These are phyloP conservation scores for Euclidia mi DNA, from an alignment of 2,888 invertebrate species.

Conservation along the genomic window DNA sequence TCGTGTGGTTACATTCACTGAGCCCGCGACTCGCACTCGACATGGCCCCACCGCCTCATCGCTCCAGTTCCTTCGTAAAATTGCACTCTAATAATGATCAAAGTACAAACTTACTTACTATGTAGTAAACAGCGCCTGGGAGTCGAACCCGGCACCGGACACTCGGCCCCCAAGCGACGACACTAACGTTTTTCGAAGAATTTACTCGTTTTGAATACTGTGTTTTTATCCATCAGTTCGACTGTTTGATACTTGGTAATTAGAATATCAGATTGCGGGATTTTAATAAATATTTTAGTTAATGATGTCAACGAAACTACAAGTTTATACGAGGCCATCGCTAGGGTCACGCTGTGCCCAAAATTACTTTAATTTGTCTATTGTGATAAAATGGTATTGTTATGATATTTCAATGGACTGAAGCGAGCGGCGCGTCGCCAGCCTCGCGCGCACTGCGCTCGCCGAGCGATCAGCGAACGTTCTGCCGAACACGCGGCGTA, in stretches of 20 bases:
- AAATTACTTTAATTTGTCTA: constrained; percentile 63
- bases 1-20: constrained; percentile 10
- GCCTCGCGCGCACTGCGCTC: neutral
- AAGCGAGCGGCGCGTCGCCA: constrained; percentile 34
- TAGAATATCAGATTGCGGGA: constrained; percentile 45
- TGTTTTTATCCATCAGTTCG: constrained; percentile 54
- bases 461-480: neutral
- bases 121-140: constrained; percentile 14
- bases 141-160: constrained; percentile 15
- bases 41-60: constrained; percentile 15
- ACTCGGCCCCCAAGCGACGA: constrained; percentile 49
- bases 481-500: no score
- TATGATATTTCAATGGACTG: constrained; percentile 56
- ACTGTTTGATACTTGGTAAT: constrained; percentile 47
- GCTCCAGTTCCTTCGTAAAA: constrained; percentile 45
- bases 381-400: constrained; percentile 69
- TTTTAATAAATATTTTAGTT: constrained; percentile 47
- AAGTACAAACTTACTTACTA: constrained; percentile 68
- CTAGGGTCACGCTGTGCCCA: constrained; percentile 57
- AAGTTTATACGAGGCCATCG: constrained; percentile 64
- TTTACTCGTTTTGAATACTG: constrained; percentile 72
- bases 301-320: constrained; percentile 48
- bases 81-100: constrained; percentile 61
- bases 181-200: constrained; percentile 72
- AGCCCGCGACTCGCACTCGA: constrained; percentile 3